Evolutionary conservation across 2,888 invertebrate species (phyloP), one percentile per base, ranked within the genome.

Genomic region (Drosophila rellima): DNA sequence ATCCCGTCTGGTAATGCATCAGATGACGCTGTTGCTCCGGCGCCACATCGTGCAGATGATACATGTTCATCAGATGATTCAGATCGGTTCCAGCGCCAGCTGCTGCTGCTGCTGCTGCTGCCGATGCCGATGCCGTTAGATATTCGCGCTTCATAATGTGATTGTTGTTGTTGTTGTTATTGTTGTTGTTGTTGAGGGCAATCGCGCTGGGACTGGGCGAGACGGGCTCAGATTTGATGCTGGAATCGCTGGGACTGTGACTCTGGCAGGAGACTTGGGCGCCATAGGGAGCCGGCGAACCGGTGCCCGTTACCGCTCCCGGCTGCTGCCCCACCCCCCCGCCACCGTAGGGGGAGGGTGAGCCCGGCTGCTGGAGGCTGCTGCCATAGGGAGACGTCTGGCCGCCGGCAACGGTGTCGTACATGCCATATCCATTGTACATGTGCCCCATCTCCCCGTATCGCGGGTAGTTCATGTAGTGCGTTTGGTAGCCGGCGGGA

Each of bases 181-280:
- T 92, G 47, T 81, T 77, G 52, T 79, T 72, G 57, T 91, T 92
- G 62, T 89, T 88, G 45, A 81, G 77, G 82, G 92, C 89, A 70
- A 91, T 90, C 45, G 92, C 88, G 74, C 90, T 91, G 93, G 94
- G 96, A 93, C 93, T 95, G 52, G 97, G 96, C 59, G 97, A 96
- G 87, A 97, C 96, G 31, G 97, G 96, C 93, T 97, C 97, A 56
- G 97, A 97, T 92, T 97, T 97, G 91, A 97, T 96, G 91, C 96
- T 97, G 74, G 96, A 96, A 81, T 96, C 97, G 92, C 96, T 96
- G 54, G 97, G 97, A 89, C 96, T 96, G 93, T 97, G 96, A 72
- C 95, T 94, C 68, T 95, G 94, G 93, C 95, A 95, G 83, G 94
- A 94, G 90, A 94, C 93, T 90, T 94, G 94, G 13, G 95, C 95